Percentiles rank a stretch among this genome's conserved stretches.
phyloP scores from a whole-genome alignment of 2,888 invertebrate species.

The Perithous albicinctus region DNA sequence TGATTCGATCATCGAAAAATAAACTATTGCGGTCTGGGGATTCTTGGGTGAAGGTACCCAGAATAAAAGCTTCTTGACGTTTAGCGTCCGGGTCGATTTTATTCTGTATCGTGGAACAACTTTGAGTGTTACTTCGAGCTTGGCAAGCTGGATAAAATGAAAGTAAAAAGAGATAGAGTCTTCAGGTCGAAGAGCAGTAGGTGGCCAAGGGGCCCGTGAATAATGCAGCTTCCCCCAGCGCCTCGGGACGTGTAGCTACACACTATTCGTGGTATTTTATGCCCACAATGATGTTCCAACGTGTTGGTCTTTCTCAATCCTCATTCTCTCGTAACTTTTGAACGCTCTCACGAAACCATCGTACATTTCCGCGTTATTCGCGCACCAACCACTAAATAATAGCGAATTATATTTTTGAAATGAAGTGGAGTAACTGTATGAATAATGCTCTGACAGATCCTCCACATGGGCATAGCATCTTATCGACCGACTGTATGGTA shows the following conservation, averaged over 20 bases:
- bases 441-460: neutral
- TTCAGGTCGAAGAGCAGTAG: neutral
- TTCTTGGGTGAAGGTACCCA: no score
- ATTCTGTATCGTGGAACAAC: conserved; percentile 6
- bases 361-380: neutral
- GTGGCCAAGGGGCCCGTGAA: conserved; percentile 32
- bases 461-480: neutral
- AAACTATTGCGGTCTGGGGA: neutral
- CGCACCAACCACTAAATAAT: neutral
- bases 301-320: neutral
- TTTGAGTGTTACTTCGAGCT: conserved; percentile 24
- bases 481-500: conserved; percentile 2
- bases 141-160: conserved; percentile 23
- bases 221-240: conserved; percentile 30
- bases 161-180: conserved; percentile 14
- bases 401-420: neutral
- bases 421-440: neutral
- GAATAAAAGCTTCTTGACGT: conserved; percentile 3
- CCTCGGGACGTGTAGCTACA: conserved; percentile 20
- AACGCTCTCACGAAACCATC: conserved; percentile 8
- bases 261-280: neutral
- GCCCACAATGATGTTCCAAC: neutral
- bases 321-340: conserved; percentile 7
- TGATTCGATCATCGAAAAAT: conserved; percentile 5
- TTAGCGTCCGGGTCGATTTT: neutral